Evolutionary conservation across 1,140 invertebrate species (phyloP).

Genomic region (Papilio xuthus): DNA sequence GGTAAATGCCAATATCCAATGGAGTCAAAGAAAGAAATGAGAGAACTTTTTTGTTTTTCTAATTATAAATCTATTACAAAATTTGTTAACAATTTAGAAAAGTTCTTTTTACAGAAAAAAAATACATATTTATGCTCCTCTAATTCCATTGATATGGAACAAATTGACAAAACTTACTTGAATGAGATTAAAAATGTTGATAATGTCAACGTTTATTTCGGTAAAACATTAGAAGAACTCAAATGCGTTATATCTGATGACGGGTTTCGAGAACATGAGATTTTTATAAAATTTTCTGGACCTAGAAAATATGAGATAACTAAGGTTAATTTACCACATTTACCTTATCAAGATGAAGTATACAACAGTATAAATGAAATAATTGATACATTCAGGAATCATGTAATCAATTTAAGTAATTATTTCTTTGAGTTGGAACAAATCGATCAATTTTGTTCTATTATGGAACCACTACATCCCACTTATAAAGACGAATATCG

Average conservation of each 20-base stretch:
- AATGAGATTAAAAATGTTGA: conserved; percentile 52
- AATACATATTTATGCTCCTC: background rate
- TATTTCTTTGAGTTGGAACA: conserved; percentile 65
- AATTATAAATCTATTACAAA: conserved; percentile 14
- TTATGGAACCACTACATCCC: conserved; percentile 62
- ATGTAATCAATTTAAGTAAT: conserved; percentile 50
- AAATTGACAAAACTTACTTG: conserved; percentile 57
- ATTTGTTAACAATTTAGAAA: conserved; percentile 20
- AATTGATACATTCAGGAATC: conserved; percentile 50
- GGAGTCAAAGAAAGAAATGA: conserved; percentile 13
- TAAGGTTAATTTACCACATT: conserved; percentile 52
- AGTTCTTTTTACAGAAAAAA: conserved; percentile 17
- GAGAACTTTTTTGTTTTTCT: conserved; percentile 9
- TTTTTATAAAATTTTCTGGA: conserved; percentile 56
- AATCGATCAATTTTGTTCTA: conserved; percentile 60
- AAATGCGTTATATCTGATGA: conserved; percentile 58
- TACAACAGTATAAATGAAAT: conserved; percentile 58
- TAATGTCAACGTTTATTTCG: conserved; percentile 51
- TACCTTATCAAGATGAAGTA: conserved; percentile 54
- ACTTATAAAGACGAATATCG: conserved; percentile 67
- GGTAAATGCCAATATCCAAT: background rate
- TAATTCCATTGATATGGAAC: conserved; percentile 45
- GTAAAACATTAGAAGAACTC: conserved; percentile 60
- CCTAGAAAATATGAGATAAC: conserved; percentile 54
- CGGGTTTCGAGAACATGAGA: conserved; percentile 52